Evolutionary conservation across 2,113 vertebrate species (phyloP).

Genomic region (Seriola aureovittata): DNA sequence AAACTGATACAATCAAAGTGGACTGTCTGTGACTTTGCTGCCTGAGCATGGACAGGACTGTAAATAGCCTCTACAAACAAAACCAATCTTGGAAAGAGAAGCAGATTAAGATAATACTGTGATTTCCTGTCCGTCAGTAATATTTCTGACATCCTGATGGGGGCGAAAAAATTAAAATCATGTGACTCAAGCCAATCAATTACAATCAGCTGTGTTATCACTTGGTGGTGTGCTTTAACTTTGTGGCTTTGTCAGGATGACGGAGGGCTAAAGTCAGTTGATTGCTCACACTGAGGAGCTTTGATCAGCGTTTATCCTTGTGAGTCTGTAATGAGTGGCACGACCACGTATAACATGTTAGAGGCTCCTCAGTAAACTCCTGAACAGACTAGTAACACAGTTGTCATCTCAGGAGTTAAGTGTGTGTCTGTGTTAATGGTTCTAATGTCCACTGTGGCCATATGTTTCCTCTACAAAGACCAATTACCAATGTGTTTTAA

Average conservation of each 20-base stretch:
- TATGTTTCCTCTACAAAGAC: slow-evolving; percentile 41
- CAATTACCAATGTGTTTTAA: slow-evolving; percentile 37
- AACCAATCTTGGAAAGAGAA: not conserved
- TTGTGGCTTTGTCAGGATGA: slow-evolving; percentile 37
- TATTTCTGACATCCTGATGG: not conserved
- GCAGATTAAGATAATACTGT: not conserved
- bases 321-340: slow-evolving; percentile 12
- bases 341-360: not conserved
- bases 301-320: slow-evolving; percentile 41
- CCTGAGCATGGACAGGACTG: not conserved
- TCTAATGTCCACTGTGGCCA: not conserved
- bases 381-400: not conserved
- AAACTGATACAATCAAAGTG: not conserved
- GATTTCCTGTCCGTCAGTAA: not conserved
- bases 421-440: not conserved
- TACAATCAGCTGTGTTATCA: slow-evolving; percentile 17
- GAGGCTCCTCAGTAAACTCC: slow-evolving; percentile 3
- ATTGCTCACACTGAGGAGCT: slow-evolving; percentile 43
- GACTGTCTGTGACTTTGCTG: not conserved
- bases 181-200: slow-evolving; percentile 6
- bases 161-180: not conserved
- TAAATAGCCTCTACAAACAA: not conserved
- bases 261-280: slow-evolving; percentile 23
- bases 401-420: not conserved
- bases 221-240: not conserved